Evolutionary conservation across 2,888 invertebrate species (phyloP).

Genomic region (Leucozona laternaria): DNA sequence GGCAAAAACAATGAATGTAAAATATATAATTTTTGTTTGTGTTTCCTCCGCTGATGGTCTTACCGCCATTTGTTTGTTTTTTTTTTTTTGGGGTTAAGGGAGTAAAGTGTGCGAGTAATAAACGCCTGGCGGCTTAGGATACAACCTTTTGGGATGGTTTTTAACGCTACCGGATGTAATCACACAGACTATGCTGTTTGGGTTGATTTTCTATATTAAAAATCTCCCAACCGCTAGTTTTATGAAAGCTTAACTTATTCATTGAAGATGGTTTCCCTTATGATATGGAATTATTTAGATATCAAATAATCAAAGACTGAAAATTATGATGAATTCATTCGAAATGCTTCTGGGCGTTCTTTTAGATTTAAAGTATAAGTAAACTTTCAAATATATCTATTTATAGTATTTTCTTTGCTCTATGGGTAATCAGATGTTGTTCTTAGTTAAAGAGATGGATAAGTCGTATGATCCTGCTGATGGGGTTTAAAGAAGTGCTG

Average conservation of each 20-base stretch:
- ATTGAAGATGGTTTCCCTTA: neutral
- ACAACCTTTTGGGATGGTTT: neutral
- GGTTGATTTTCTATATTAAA: neutral
- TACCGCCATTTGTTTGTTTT: neutral
- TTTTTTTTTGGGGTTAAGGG: neutral
- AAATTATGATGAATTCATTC: neutral
- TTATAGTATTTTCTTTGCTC: too few relatives aligned
- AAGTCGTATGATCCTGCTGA: too few relatives aligned
- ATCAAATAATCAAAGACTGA: neutral
- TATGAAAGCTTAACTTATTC: neutral
- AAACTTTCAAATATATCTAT: neutral
- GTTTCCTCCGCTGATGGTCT: neutral
- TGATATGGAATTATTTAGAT: neutral
- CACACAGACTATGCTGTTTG: neutral
- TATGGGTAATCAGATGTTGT: too few relatives aligned
- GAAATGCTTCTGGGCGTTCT: neutral
- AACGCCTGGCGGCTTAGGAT: neutral
- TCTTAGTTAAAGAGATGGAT: too few relatives aligned
- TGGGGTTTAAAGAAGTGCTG: too few relatives aligned
- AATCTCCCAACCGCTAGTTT: neutral
- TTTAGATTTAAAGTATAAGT: neutral
- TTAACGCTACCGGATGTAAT: neutral
- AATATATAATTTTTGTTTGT: neutral
- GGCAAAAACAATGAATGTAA: slow-evolving; percentile 35
- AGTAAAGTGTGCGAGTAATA: neutral